A percentile compares a stretch with the other conserved stretches of the same genome.
These are phyloP conservation scores for Formicarius rufipectus DNA, from an alignment of 2,113 vertebrate species.

Conservation along the genomic window DNA sequence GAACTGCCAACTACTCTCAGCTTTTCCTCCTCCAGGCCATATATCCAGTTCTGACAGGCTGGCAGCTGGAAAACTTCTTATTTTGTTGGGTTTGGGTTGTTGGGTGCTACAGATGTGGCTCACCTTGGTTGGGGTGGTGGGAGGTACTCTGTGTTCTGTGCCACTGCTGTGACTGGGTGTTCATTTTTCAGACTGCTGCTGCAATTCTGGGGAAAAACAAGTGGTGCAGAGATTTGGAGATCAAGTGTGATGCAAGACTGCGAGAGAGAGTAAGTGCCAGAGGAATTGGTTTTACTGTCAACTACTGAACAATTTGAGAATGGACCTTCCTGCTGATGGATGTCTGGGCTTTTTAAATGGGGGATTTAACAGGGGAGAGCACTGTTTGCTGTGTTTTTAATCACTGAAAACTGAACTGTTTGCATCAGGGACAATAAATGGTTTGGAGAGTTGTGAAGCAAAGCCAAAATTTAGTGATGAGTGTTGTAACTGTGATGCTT, in stretches of 20 bases:
- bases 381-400: neutral
- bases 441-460: neutral
- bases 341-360: neutral
- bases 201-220: slow-evolving; percentile 83
- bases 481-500: neutral
- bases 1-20: neutral
- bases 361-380: neutral
- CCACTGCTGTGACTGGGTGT: neutral
- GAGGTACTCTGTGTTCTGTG: neutral
- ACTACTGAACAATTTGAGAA: neutral
- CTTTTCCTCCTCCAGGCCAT: neutral
- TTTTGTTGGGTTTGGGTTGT: neutral
- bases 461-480: neutral
- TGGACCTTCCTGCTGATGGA: neutral
- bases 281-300: neutral
- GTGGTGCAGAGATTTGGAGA: slow-evolving; percentile 77
- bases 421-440: neutral
- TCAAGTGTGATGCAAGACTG: slow-evolving; percentile 85
- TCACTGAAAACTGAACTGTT: neutral
- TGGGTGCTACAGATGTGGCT: neutral
- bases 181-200: slow-evolving; percentile 82
- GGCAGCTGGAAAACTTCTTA: neutral
- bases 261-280: slow-evolving; percentile 85
- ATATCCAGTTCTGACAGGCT: neutral
- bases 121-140: neutral